Percentiles rank a stretch among this genome's conserved stretches.
Conservation (phyloP, 1,140 invertebrate genomes). For the Diorhabda sublineata region DNA sequence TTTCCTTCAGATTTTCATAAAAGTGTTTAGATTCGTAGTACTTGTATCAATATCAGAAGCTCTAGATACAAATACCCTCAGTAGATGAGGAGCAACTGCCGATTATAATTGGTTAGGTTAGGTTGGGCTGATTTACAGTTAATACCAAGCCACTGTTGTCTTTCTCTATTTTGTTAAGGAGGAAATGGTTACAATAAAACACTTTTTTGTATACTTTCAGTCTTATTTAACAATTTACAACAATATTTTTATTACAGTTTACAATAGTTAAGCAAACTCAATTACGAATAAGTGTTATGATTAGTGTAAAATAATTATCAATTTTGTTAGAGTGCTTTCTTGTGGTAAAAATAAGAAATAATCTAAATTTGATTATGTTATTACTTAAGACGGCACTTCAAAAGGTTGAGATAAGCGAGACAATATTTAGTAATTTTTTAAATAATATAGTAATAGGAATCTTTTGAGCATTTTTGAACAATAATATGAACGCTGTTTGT, state of each 20-base stretch:
- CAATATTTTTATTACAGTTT: conserved; percentile 26
- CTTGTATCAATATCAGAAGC: no score
- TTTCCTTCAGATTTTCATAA: no score
- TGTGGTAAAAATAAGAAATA: conserved; percentile 18
- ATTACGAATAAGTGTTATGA: conserved; percentile 22
- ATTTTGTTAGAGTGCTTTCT: conserved; percentile 29
- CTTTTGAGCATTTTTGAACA: no score
- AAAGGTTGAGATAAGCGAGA: no score
- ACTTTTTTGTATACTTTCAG: conserved; percentile 28
- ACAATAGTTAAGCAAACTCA: conserved; percentile 26
- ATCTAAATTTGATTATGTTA: conserved; percentile 7
- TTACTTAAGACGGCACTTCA: background rate
- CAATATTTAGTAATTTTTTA: no score
- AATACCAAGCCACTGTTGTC: conserved; percentile 30
- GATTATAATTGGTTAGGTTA: no score
- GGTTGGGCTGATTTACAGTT: no score
- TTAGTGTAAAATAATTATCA: conserved; percentile 29
- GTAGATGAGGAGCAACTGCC: no score
- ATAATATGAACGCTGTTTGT: no score
- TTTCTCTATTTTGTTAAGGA: conserved; percentile 48
- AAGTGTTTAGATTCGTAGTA: no score
- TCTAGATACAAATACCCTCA: no score
- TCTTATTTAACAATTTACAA: conserved; percentile 37
- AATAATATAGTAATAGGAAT: no score
- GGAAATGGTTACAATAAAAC: conserved; percentile 15